phyloP scores from a whole-genome alignment of 2,888 invertebrate genomes.

The Glyphotaelius pellucidus region DNA sequence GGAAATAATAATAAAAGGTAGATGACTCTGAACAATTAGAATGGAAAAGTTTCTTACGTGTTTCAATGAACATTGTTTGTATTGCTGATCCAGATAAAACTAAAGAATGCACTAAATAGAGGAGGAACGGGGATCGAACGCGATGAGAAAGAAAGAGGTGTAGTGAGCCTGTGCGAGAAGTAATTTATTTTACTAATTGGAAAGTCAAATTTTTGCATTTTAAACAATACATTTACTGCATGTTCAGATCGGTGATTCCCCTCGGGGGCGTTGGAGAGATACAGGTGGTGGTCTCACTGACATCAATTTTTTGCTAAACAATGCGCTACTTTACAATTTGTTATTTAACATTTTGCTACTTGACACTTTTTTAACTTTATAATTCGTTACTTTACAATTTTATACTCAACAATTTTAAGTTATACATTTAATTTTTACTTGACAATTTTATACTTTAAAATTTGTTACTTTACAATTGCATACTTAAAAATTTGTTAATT shows the following conservation, averaged over 20 bases:
- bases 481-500: too few species aligned
- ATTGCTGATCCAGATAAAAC: not conserved
- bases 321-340: too few species aligned
- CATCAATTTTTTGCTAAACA: not conserved
- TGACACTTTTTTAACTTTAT: too few species aligned
- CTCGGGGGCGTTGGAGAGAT: too few species aligned
- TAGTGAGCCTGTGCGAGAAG: constrained; percentile 66
- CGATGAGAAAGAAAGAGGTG: not conserved
- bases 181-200: constrained; percentile 70
- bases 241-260: not conserved
- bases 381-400: too few species aligned
- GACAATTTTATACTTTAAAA: too few species aligned
- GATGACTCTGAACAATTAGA: too few species aligned
- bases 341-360: too few species aligned
- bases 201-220: constrained; percentile 68
- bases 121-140: not conserved
- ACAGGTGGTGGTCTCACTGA: not conserved
- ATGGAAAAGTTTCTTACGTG: not conserved
- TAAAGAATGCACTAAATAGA: not conserved
- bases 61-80: not conserved
- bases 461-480: too few species aligned
- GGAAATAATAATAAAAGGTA: too few species aligned
- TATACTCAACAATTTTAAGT: too few species aligned
- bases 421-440: too few species aligned
- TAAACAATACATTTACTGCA: constrained; percentile 10